Evolutionary conservation across 2,797 vertebrate genomes (phyloP).

Genomic region (Acropternis orthonyx): DNA sequence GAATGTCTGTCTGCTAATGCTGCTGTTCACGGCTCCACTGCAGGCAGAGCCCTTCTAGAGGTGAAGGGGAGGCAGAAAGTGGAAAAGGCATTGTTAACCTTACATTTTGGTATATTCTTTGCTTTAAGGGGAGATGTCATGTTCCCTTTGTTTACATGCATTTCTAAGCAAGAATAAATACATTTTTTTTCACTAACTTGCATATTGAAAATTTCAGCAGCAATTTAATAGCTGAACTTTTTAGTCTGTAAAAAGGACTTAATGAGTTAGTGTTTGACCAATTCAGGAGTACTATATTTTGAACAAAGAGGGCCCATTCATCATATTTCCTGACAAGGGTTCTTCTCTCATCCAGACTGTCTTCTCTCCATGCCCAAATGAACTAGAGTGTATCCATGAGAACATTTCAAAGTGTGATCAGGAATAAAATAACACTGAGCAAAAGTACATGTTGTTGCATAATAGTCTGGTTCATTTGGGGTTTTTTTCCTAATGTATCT

Average conservation of each 20-base stretch:
- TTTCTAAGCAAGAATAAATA: not conserved
- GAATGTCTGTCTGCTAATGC: not conserved
- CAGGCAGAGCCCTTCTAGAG: not conserved
- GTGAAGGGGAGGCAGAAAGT: not conserved
- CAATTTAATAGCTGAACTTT: not conserved
- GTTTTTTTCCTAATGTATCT: not conserved
- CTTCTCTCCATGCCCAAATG: not conserved
- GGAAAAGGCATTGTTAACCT: not conserved
- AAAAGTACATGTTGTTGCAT: not conserved
- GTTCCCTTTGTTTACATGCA: not conserved
- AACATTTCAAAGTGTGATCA: not conserved
- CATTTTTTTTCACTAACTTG: not conserved
- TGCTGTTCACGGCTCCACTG: not conserved
- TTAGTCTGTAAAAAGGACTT: not conserved
- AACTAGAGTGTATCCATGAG: not conserved
- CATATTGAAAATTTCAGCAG: not conserved
- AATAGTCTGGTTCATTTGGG: not conserved
- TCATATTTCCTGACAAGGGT: not conserved
- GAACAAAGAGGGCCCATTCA: not conserved
- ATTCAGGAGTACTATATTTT: not conserved
- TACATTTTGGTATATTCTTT: not conserved
- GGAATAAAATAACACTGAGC: not conserved
- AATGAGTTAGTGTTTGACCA: not conserved
- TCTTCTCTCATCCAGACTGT: not conserved
- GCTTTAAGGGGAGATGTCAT: accelerated